Evolutionary conservation across 92 coral and sea anemone genomes (phyloP), one percentile per base, ranked within the genome.

Genomic region (Epizoanthus ramosus): DNA sequence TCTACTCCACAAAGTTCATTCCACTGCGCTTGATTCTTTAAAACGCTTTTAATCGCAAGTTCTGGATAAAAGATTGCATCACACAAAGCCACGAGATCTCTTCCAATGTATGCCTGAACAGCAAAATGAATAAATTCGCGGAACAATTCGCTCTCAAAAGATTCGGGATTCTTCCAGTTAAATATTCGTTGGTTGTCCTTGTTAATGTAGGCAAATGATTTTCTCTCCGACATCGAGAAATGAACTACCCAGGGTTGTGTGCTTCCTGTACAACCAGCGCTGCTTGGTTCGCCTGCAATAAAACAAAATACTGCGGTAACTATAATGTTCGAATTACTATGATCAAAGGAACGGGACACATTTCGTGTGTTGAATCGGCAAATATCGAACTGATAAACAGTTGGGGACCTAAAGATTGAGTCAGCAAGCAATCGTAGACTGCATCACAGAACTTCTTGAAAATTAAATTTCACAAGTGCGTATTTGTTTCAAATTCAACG

Each of bases 1-100:
- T 74, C 80, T 3, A 56, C 80, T 25, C 66, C 80, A 56, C 80
- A 74, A 56, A 74, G 64, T 22, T 31, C 66, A 54, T 74, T 57
- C 80, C 80, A 74, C 53, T 28, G 65, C 17, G 31, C 80, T 1
- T 31, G 63, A 74, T 56, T 56, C 24, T 16, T 22, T 16, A 17
- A 56, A 57, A 74, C 56, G 66, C 39, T 74, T 17, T 74, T 50
- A 25, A 74, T 8, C 14, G 66, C 23, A 16, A 19, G 57, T 8
- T 74, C 66, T 15, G 80, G 80, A 50, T 65, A 24, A 57, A 74
- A 74, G 22, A 74, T 45, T 17, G 57, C 56, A 22, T 74, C 80
- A 54, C 80, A 74, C 52, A 74, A 57, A 7, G 80, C 80, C 12
- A 74, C 80, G 53, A 74, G 80, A 56, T 74, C 80, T 74, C 80